Base-by-base conservation (phyloP, 2,888 invertebrate genomes). In the Drosophila lutescens region DNA sequence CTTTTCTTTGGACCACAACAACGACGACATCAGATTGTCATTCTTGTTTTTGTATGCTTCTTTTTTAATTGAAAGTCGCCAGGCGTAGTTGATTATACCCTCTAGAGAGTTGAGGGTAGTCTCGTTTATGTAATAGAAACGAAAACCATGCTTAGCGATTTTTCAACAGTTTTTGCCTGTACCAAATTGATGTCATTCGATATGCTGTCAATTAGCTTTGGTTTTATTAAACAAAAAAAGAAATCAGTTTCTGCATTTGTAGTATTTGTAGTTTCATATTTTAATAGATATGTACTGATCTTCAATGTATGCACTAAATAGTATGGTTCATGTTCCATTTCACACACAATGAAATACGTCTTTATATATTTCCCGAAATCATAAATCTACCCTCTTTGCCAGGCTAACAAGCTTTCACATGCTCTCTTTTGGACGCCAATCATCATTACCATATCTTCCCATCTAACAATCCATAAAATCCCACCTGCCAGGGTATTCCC, bases 31-130 rank as follows among this genome's bases (percentile, higher is more conserved):
- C 85, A 86, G 85, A 86, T 86, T 86, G 85, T 86, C 85, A 86
- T 86, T 86, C 85, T 87, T 86, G 83, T 87, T 86, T 85, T 80
- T 63, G 69, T 71, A 72, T 83, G 82, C 83, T 83, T 86, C 83
- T 86, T 86, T 86, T 86, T 86, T 87, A 86, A 86, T 86, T 86
- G 85, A 86, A 86, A 86, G 85, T 86, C 86, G 86, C 79, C 84
- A 78, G 78, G 82, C 86, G 77, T 79, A 83, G 86, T 80, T 86
- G 80, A 75, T 62, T 63, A 53, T 83, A 80, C 86, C 20, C 86
- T 74, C 49, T 51, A 34, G 40, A 56, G 63, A 51, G 71, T 62
- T 51, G 56, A 43, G 70, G 62, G 61, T 60, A 63, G 62, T 50
- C 49, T 63, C 49, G 34, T 49, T 63, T 63, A 50, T 36, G 43